phyloP scores from a whole-genome alignment of 2,888 invertebrate species.

The Spisula solida region DNA sequence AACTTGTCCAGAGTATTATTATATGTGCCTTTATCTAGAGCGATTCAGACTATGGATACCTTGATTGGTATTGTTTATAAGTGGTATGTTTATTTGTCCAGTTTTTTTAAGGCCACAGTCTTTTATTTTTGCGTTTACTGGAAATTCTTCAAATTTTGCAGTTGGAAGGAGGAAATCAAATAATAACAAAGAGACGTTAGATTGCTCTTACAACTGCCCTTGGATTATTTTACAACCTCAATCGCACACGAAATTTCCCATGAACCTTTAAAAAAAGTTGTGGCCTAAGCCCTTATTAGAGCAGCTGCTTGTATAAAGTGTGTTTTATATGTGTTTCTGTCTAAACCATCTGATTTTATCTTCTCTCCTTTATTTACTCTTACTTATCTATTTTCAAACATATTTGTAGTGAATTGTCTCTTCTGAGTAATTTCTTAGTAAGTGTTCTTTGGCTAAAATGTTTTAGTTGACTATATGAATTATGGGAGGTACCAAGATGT shows the following conservation, averaged over 20 bases:
- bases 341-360: not conserved
- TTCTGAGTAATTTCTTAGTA: not conserved
- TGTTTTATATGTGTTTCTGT: slow-evolving; percentile 10
- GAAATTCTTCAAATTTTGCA: too few species aligned
- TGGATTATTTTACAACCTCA: too few species aligned
- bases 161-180: too few species aligned
- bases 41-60: too few species aligned
- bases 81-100: not conserved
- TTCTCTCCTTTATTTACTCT: not conserved
- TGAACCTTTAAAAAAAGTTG: too few species aligned
- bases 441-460: not conserved
- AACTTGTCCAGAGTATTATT: too few species aligned
- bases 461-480: too few species aligned
- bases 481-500: too few species aligned
- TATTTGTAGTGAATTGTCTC: not conserved
- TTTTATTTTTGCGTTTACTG: not conserved
- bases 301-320: slow-evolving; percentile 19
- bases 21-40: too few species aligned
- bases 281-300: not conserved
- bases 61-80: not conserved
- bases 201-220: too few species aligned
- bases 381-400: not conserved
- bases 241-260: too few species aligned
- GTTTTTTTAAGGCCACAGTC: not conserved
- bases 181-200: too few species aligned